These are phyloP conservation scores for Busseola fusca DNA, from an alignment of 2,888 invertebrate genomes.

Conservation along the genomic window DNA sequence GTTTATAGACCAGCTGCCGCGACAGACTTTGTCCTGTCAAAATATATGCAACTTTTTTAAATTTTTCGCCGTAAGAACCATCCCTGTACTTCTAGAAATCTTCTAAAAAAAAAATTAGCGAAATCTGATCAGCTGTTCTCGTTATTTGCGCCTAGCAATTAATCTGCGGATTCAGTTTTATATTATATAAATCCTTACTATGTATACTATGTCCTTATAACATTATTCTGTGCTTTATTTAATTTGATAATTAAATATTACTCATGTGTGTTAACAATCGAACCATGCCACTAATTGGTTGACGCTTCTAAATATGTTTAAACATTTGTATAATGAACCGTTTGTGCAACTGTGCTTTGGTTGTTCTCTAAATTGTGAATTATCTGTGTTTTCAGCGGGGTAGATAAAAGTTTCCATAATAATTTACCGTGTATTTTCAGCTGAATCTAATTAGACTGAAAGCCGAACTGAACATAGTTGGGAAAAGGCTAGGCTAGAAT, in stretches of 20 bases:
- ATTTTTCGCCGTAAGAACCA: no score
- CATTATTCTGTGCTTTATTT: conserved; percentile 5
- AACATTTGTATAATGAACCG: conserved; percentile 12
- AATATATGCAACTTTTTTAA: no score
- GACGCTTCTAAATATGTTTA: conserved; percentile 18
- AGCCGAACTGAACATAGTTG: neutral
- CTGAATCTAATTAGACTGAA: neutral
- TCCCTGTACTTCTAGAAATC: no score
- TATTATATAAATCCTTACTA: neutral
- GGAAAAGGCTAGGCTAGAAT: neutral
- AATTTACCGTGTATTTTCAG: neutral
- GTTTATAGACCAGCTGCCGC: no score
- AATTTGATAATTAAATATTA: conserved; percentile 8
- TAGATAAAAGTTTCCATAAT: neutral
- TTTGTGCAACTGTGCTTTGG: conserved; percentile 8
- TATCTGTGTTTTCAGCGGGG: neutral
- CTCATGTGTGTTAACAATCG: neutral
- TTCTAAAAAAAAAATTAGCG: no score
- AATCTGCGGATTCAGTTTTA: no score
- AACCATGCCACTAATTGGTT: conserved; percentile 20
- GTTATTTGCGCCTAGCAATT: no score
- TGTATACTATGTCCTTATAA: neutral
- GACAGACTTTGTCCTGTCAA: no score
- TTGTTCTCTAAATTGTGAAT: neutral
- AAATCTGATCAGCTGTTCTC: no score